Base-by-base conservation (phyloP, 1,140 invertebrate genomes). In the Dinothrombium tinctorium region DNA sequence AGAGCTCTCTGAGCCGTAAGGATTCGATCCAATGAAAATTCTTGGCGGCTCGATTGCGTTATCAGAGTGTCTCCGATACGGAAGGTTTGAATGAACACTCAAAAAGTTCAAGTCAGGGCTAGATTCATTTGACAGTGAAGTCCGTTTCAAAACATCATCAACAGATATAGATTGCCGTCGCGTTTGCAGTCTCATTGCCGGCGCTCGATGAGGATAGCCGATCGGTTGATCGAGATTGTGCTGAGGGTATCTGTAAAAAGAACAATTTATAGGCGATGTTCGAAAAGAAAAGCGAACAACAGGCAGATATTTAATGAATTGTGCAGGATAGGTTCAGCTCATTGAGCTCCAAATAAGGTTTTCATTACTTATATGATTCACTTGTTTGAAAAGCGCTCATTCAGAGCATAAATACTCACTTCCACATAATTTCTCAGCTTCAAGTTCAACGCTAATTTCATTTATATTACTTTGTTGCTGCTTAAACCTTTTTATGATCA, bases 1-100 rank as follows among this genome's bases (percentile, higher is more conserved):
- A 0, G 80, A 11, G 45, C 49, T 2, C 72, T 74, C 54, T 76
- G 37, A 38, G 5, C 24, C 37, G 20, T 25, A 25, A 9, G 22
- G 11, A 74, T 51, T 51, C 8, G 50, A 51, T 14, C 48, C 51
- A 12, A 55, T 46, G 15, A 54, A 44, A 23, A 55, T 84, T 9
- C 80, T 77, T 20, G 81, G 77, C 70, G 82, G 82, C 38, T 59
- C 53, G 49, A 87, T 61, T 19, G 79, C 82, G 58, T 86, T 87
- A 59, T 89, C 82, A 3, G 80, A 86, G 19, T 86, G 66, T 25
- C 82, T 72, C 35, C 81, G 71, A 54, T 72, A 81, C 5, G 56
- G 58, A 15, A 77, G 72, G 3, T 71, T 69, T 51, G 72, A 79
- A 28, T 69, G 68, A 2, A 87, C 81, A 31, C 76, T 68, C 51